phyloP scores from a whole-genome alignment of 2,888 invertebrate genomes.

The Morpho achilles region DNA sequence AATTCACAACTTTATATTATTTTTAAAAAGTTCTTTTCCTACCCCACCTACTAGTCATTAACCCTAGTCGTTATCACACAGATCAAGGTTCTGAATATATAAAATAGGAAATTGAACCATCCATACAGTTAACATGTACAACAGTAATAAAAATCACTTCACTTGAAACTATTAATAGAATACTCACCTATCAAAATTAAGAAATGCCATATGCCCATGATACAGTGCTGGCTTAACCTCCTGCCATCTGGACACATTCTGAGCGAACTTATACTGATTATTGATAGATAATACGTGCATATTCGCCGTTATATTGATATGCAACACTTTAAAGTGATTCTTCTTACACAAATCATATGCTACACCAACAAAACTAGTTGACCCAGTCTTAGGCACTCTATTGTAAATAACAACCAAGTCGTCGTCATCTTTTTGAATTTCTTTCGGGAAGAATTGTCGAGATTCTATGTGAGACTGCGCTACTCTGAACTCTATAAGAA shows the following conservation, averaged over 20 bases:
- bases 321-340: constrained; percentile 83
- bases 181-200: constrained; percentile 94
- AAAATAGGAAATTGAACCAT: not conserved
- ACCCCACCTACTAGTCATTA: too few relatives aligned
- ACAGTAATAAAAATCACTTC: not conserved
- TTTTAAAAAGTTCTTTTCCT: too few relatives aligned
- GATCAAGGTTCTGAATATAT: too few relatives aligned
- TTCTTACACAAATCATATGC: constrained; percentile 92
- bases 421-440: constrained; percentile 70
- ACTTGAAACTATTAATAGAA: constrained; percentile 18
- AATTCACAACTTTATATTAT: too few relatives aligned
- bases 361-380: constrained; percentile 96
- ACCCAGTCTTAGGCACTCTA: constrained; percentile 97
- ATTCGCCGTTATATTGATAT: constrained; percentile 97
- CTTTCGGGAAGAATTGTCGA: constrained; percentile 60
- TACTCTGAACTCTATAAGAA: constrained; percentile 59
- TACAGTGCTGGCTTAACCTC: constrained; percentile 96
- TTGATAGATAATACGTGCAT: constrained; percentile 95
- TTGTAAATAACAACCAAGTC: constrained; percentile 94
- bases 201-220: constrained; percentile 98
- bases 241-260: constrained; percentile 94
- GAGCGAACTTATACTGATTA: constrained; percentile 93
- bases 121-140: not conserved
- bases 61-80: too few relatives aligned
- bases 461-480: constrained; percentile 54